phyloP scores from a whole-genome alignment of 2,888 invertebrate species.

The Mesorhabditis belari region DNA sequence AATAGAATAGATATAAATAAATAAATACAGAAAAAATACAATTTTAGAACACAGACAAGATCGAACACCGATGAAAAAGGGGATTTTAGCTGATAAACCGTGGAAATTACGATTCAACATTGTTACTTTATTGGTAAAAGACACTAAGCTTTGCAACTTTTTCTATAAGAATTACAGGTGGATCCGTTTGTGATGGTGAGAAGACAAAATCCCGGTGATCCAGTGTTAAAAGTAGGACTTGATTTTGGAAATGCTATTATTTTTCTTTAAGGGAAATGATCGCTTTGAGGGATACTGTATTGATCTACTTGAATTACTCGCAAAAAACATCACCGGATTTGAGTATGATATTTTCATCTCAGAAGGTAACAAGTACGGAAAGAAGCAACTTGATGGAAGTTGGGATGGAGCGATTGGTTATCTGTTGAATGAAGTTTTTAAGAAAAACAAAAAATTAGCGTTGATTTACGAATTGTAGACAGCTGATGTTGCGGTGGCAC shows the following conservation, averaged over 20 bases:
- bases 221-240: slow-evolving; percentile 19
- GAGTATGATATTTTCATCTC: slow-evolving; percentile 43
- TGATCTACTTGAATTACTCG: slow-evolving; percentile 55
- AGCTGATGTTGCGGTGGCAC: slow-evolving; percentile 88
- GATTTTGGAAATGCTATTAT: not conserved
- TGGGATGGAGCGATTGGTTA: slow-evolving; percentile 54
- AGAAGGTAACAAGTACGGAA: slow-evolving; percentile 46
- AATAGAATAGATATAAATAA: slow-evolving; percentile 5
- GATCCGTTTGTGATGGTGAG: slow-evolving; percentile 81
- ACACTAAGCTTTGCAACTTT: not conserved
- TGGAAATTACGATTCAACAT: slow-evolving; percentile 36
- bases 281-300: slow-evolving; percentile 56
- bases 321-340: slow-evolving; percentile 39
- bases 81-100: slow-evolving; percentile 26
- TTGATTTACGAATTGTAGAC: slow-evolving; percentile 52
- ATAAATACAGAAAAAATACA: not conserved
- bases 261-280: slow-evolving; percentile 68
- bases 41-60: slow-evolving; percentile 5
- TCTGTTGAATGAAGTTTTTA: slow-evolving; percentile 34
- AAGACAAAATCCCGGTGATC: slow-evolving; percentile 55
- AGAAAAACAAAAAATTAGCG: not conserved
- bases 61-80: slow-evolving; percentile 17
- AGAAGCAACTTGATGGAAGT: slow-evolving; percentile 32
- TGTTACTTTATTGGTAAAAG: slow-evolving; percentile 33
- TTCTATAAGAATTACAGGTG: slow-evolving; percentile 62